phyloP scores from a whole-genome alignment of 2,888 invertebrate species.

The Philereme vetulata region DNA sequence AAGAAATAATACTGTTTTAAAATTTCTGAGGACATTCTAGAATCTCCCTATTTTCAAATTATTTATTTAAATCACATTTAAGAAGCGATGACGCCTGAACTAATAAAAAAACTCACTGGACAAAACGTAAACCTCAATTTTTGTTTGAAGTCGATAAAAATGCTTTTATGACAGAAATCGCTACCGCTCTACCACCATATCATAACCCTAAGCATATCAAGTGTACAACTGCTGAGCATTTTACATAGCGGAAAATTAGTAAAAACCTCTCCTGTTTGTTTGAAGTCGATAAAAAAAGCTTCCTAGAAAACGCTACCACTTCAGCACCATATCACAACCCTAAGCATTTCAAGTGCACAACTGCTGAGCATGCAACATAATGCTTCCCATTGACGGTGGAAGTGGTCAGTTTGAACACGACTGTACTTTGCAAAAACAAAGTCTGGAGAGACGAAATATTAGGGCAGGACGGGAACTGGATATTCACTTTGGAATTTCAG shows the following conservation, averaged over 20 bases:
- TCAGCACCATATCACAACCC: constrained; percentile 27
- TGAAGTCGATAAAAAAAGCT: background rate
- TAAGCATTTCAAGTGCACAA: constrained; percentile 58
- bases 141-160: too few relatives aligned
- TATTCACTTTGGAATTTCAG: constrained; percentile 17
- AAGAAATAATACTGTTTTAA: too few relatives aligned
- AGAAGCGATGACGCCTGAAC: too few relatives aligned
- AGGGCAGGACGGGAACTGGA: constrained; percentile 31
- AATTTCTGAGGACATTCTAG: too few relatives aligned
- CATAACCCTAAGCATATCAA: too few relatives aligned
- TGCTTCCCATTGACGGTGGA: constrained; percentile 60
- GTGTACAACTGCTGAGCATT: background rate
- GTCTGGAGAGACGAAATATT: constrained; percentile 49
- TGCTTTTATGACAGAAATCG: too few relatives aligned
- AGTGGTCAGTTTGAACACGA: constrained; percentile 62
- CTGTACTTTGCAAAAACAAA: constrained; percentile 53
- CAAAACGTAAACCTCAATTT: too few relatives aligned
- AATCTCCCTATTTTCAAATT: too few relatives aligned
- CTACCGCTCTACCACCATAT: too few relatives aligned
- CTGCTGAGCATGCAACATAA: constrained; percentile 64
- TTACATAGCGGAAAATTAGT: background rate
- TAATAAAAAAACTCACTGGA: too few relatives aligned
- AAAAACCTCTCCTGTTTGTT: background rate
- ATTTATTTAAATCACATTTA: too few relatives aligned
- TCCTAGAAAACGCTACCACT: constrained; percentile 30